A percentile compares a stretch with the other conserved stretches of the same genome.
Evolutionary conservation across 1,140 invertebrate genomes (phyloP).

Genomic region (Triops longicaudatus): DNA sequence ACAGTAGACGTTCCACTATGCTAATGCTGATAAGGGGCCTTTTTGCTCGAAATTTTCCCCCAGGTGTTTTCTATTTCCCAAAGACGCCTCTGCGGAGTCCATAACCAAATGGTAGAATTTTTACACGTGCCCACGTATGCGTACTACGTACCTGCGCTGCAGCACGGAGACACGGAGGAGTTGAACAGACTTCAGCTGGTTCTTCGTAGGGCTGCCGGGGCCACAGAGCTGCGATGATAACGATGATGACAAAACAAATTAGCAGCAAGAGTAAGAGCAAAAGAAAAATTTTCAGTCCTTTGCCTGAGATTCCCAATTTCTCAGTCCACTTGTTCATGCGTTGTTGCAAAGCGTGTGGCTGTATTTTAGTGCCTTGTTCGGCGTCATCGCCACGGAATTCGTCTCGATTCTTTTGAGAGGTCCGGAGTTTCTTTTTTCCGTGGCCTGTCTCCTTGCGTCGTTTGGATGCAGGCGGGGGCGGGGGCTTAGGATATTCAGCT

Average conservation of each 20-base stretch:
- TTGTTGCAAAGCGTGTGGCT: not conserved
- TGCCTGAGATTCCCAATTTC: conserved; percentile 23
- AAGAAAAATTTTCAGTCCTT: conserved; percentile 33
- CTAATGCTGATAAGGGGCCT: not conserved
- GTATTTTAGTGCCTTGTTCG: not conserved
- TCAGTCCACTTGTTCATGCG: conserved; percentile 9
- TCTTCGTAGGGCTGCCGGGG: conserved; percentile 35
- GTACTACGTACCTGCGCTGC: conserved; percentile 36
- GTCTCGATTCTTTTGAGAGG: not conserved
- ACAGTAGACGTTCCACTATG: not conserved
- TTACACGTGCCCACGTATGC: too few species aligned
- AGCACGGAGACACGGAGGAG: conserved; percentile 36
- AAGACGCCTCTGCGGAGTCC: too few species aligned
- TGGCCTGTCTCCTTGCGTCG: not conserved
- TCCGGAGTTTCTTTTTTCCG: not conserved
- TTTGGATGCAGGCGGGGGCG: not conserved
- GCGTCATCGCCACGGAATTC: conserved; percentile 1
- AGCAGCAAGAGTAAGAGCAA: conserved; percentile 35
- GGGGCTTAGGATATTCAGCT: not conserved
- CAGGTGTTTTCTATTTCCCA: not conserved
- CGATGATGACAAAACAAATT: conserved; percentile 36
- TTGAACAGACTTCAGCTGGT: conserved; percentile 35
- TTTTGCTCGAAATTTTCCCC: not conserved
- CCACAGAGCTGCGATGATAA: conserved; percentile 38
- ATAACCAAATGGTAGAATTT: too few species aligned